Evolutionary conservation across 2,888 invertebrate genomes (phyloP), one percentile per base, ranked within the genome.

Genomic region (Agriopis leucophaearia): DNA sequence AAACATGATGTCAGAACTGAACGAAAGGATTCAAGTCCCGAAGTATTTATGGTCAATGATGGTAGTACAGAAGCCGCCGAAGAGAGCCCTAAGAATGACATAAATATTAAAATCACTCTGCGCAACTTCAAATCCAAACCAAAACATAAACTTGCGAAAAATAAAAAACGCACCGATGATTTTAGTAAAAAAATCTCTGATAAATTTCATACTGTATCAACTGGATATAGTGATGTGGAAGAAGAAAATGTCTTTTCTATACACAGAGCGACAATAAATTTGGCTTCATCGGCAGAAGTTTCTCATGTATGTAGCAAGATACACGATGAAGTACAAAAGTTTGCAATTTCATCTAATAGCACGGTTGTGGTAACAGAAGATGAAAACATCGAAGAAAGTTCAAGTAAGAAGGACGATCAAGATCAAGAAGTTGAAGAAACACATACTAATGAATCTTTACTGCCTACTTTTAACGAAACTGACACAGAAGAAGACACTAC

Each of bases 191-290:
- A 84, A 35, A 89, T 90, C 63, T 85, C 86, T 6, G 79, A 84
- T 5, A 89, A 90, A 70, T 87, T 88, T 69, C 84, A 88, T 15
- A 87, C 88, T 1, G 88, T 90, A 18, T 90, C 90, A 0, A 88
- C 89, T 13, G 86, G 84, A 9, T 86, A 86, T 57, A 88, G 86
- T 65, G 81, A 86, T 61, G 67, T 81, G 18, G 61, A 80, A 45
- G 74, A 74, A 47, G 82, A 83, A 57, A 77, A 81, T 27, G 75
- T 74, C 13, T 83, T 74, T 69, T 88, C 89, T 8, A 66, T 87
- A 70, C 87, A 88, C 16, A 81, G 81, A 78, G 75, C 85, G 35
- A 84, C 84, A 27, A 70, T 87, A 48, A 81, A 88, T 71, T 70
- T 88, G 8, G 78, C 81, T 42, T 78, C 81, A 18, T 85, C 85